Evolutionary conservation across 2,113 vertebrate genomes (phyloP).

Genomic region (Bostrychus sinensis): DNA sequence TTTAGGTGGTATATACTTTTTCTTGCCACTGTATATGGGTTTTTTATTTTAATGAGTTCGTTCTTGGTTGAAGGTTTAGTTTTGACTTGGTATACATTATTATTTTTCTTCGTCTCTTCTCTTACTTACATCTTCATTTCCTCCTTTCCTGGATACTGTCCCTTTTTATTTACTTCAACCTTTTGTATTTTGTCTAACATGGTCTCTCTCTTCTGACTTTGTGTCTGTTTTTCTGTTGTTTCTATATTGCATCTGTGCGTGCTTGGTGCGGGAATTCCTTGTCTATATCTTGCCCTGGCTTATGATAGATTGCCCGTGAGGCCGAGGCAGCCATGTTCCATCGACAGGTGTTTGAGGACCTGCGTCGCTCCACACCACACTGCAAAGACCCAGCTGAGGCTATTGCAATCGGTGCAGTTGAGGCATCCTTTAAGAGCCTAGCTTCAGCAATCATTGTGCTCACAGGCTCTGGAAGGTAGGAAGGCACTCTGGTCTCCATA

Average conservation of each 20-base stretch:
- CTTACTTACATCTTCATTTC: background rate
- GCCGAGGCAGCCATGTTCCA: constrained; percentile 99
- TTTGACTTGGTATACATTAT: no score
- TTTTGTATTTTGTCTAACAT: constrained; percentile 4
- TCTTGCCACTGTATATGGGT: no score
- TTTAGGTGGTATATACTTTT: no score
- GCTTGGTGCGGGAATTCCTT: constrained; percentile 41
- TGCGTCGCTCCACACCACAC: constrained; percentile 88
- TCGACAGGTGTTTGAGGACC: constrained; percentile 97
- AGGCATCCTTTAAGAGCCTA: constrained; percentile 98
- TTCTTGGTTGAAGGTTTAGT: no score
- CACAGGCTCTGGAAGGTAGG: constrained; percentile 98
- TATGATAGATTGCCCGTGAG: constrained; percentile 94
- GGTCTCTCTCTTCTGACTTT: background rate
- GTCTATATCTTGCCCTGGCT: constrained; percentile 49
- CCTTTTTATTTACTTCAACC: background rate
- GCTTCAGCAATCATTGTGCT: constrained; percentile 94
- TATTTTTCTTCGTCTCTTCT: no score
- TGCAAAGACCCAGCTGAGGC: constrained; percentile 90
- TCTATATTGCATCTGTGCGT: background rate
- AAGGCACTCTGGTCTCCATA: constrained; percentile 39
- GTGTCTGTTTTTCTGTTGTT: constrained; percentile 1
- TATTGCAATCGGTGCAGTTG: constrained; percentile 94
- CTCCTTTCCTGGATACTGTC: background rate
- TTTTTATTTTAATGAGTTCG: no score